Conservation (phyloP, 1,140 invertebrate genomes). For the Chrysopa pallens region DNA sequence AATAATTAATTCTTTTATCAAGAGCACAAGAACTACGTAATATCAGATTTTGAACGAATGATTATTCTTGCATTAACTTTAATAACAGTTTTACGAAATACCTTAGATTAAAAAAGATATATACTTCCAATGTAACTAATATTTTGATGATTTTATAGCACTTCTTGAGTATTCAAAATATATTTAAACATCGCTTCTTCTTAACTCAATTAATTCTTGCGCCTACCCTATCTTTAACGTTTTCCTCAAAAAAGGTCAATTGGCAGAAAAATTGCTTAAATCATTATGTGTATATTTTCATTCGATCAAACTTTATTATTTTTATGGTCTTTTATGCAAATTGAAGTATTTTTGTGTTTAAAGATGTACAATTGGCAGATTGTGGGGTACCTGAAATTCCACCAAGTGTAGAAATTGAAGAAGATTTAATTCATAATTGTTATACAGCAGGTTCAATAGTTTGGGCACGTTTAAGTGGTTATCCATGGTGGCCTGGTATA, state of each 20-base stretch:
- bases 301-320: neutral
- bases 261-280: neutral
- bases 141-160: too few relatives aligned
- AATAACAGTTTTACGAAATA: too few relatives aligned
- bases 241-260: too few relatives aligned
- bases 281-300: neutral
- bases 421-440: slow-evolving; percentile 32
- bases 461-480: slow-evolving; percentile 36
- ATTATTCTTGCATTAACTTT: too few relatives aligned
- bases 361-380: slow-evolving; percentile 26
- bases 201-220: too few relatives aligned
- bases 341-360: slow-evolving; percentile 5
- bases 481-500: slow-evolving; percentile 57
- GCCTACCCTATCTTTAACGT: too few relatives aligned
- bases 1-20: slow-evolving; percentile 1
- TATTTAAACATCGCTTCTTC: too few relatives aligned
- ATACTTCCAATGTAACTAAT: too few relatives aligned
- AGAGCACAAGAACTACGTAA: neutral
- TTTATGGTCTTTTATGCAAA: neutral
- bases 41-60: too few relatives aligned
- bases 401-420: slow-evolving; percentile 20
- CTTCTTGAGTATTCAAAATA: too few relatives aligned
- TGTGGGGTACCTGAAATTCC: slow-evolving; percentile 28
- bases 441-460: slow-evolving; percentile 45
- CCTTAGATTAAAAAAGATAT: too few relatives aligned